Evolutionary conservation across 2,888 invertebrate species (phyloP), one percentile per base, ranked within the genome.

Genomic region (Gryllus longicercus): DNA sequence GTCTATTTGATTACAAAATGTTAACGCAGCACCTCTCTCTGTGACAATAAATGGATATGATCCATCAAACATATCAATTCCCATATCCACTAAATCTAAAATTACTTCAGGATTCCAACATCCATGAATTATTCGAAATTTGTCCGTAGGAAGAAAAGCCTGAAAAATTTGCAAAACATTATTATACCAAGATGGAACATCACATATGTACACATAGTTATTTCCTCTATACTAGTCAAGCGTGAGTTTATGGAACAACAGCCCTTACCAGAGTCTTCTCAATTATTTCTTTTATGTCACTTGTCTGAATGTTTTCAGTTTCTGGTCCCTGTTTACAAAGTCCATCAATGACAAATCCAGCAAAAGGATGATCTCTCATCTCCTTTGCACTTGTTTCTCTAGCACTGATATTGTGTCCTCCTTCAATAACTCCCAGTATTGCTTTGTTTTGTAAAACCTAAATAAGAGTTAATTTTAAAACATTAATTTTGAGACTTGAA

Each of bases 21-120:
- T 77, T 18, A 96, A 87, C 0, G 94, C 96, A 81, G 91, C 90
- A 3, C 91, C 92, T 82, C 91, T 88, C 83, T 93, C 92, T 0
- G 95, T 92, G 12, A 93, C 88, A 81, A 92, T 88, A 80, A 91
- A 91, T 51, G 94, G 93, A 87, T 95, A 95, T 0, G 96, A 94
- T 0, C 95, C 93, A 86, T 98, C 97, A 87, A 98, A 96, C 18
- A 97, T 86, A 87, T 98, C 98, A 83, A 96, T 90, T 23, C 97
- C 97, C 51, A 91, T 85, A 83, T 91, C 89, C 51, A 97, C 91
- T 0, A 96, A 90, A 82, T 92, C 89, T 80, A 97, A 85, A 75
- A 95, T 89, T 50, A 91, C 88, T 8, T 91, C 87, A 4, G 97
- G 96, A 85, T 91, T 92, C 91, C 94, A 96, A 79, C 93, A 91